A percentile compares a stretch with the other conserved stretches of the same genome.
Conservation (phyloP, 2,888 invertebrate species). For the Melanophora roralis region DNA sequence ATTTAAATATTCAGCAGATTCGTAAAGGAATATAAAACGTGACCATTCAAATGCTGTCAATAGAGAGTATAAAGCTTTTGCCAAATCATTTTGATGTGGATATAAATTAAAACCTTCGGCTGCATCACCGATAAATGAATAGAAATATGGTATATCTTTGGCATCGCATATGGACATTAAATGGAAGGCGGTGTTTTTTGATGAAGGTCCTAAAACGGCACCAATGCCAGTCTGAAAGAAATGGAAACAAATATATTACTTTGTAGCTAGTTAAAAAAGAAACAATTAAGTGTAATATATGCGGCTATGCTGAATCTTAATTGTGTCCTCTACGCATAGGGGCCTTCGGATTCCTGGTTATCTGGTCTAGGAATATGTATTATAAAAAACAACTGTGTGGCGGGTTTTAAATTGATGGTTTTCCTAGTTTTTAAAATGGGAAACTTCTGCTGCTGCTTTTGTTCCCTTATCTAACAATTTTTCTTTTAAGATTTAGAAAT, state of each 20-base stretch:
- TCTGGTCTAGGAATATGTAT: too few relatives aligned
- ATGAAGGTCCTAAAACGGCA: conserved; percentile 90
- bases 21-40: conserved; percentile 86
- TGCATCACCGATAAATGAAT: conserved; percentile 84
- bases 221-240: conserved; percentile 82
- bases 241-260: neutral
- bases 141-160: conserved; percentile 91
- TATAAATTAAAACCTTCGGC: conserved; percentile 83
- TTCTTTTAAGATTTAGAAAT: too few relatives aligned
- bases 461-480: too few relatives aligned
- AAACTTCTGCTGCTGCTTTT: too few relatives aligned
- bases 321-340: too few relatives aligned
- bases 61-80: conserved; percentile 83
- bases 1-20: conserved; percentile 80
- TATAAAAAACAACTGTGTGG: too few relatives aligned
- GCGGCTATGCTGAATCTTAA: too few relatives aligned
- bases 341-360: too few relatives aligned
- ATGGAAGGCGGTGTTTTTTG: conserved; percentile 83
- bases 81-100: conserved; percentile 83
- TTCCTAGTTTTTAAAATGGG: too few relatives aligned
- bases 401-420: too few relatives aligned
- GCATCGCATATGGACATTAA: conserved; percentile 89
- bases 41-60: conserved; percentile 88
- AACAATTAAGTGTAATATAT: too few relatives aligned
- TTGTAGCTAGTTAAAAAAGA: neutral